Evolutionary conservation across 1,140 invertebrate genomes (phyloP).

Genomic region (Leguminivora glycinivorella): DNA sequence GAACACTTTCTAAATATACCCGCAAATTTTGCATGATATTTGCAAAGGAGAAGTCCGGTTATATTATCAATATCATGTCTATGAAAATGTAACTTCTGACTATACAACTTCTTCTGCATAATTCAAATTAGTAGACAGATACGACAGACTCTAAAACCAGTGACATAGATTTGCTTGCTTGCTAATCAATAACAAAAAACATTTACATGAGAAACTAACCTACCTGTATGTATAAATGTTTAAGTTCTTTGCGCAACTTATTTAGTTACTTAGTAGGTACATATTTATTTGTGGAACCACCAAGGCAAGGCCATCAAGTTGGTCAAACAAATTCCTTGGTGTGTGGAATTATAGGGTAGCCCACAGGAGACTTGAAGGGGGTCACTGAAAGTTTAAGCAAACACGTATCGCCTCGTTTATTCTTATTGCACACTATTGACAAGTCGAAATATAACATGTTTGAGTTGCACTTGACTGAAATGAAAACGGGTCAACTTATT

Average conservation of each 20-base stretch:
- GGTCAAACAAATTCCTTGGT: neutral
- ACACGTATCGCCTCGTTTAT: neutral
- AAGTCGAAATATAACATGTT: neutral
- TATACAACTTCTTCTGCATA: too few relatives aligned
- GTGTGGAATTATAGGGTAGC: neutral
- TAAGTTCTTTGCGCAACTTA: neutral
- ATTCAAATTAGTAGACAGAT: too few relatives aligned
- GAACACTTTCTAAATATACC: too few relatives aligned
- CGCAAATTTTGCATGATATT: too few relatives aligned
- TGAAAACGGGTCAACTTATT: too few relatives aligned
- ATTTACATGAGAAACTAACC: neutral
- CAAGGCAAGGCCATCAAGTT: neutral
- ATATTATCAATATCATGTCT: too few relatives aligned
- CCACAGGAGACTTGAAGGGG: conserved; percentile 2
- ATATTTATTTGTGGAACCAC: neutral
- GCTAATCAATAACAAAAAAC: too few relatives aligned
- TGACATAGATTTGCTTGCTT: too few relatives aligned
- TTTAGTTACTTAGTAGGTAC: neutral
- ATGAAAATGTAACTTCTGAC: too few relatives aligned
- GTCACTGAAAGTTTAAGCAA: neutral
- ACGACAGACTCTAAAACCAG: too few relatives aligned
- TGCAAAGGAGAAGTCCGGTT: too few relatives aligned
- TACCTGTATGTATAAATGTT: neutral
- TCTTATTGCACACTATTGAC: neutral
- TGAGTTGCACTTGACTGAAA: too few relatives aligned